Evolutionary conservation across 1,140 invertebrate genomes (phyloP), one percentile per base, ranked within the genome.

Genomic region (Telenomus remus): DNA sequence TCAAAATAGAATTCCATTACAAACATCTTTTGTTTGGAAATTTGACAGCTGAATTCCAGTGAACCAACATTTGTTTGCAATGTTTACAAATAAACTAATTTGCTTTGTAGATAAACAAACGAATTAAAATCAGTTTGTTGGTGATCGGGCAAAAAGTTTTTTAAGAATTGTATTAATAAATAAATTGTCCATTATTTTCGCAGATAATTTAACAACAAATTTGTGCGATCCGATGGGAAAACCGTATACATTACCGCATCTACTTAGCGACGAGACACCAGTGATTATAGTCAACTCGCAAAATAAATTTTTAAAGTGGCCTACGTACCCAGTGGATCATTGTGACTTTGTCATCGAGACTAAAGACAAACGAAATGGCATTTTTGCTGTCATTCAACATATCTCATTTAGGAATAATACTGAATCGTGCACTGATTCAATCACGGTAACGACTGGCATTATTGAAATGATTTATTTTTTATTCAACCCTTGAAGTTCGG

Each of bases 381-480:
- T 71, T 15, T 71, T 71, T 12, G 68, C 68, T 44, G 68, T 71
- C 11, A 60, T 71, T 10, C 68, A 71, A 51, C 56, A 11, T 7
- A 55, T 71, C 13, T 61, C 59, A 11, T 34, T 61, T 0, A 61
- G 54, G 46, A 19, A 6, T 43, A 10, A 14, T 6, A 43, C 27
- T 1, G 9, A 11, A 10, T 12, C 11, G 4, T 55, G 66, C 7
- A 11, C 48, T 4, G 66, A 70, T 15, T 55, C 12, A 44, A 15
- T 70, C 4, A 60, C 37, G 15, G 66, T 70, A 16, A 19, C n/a
- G n/a, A n/a, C n/a, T n/a, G n/a, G 46, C n/a, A 27, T 13, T 10
- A 39, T 16, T 54, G 10, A 13, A 2, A 44, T 44, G 1, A 8
- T 44, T 53, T 53, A 34, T 55, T 39, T 1, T 4, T 39, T n/a